Conservation (phyloP, 2,113 vertebrate species). For the Erythrolamprus reginae region DNA sequence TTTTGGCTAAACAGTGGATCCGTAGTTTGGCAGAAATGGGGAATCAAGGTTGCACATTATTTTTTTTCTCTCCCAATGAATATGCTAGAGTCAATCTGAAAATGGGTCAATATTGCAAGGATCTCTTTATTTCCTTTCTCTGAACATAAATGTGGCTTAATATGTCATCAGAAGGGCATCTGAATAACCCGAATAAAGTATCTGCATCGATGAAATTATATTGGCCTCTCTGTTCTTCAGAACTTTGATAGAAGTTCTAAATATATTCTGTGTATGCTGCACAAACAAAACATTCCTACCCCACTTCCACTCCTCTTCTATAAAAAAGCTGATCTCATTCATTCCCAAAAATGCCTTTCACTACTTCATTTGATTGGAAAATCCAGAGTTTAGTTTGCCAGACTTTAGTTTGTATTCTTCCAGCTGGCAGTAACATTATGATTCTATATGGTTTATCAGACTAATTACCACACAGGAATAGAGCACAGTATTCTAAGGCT, state of each 20-base stretch:
- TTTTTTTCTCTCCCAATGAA: background rate
- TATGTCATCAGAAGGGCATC: background rate
- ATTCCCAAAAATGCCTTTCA: slow-evolving; percentile 24
- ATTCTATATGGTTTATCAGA: slow-evolving; percentile 19
- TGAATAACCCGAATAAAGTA: background rate
- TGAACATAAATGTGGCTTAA: background rate
- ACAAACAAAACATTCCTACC: background rate
- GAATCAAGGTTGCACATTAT: background rate
- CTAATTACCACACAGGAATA: background rate
- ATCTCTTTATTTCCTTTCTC: background rate
- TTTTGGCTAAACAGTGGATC: background rate
- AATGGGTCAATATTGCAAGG: background rate
- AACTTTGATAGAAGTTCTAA: background rate
- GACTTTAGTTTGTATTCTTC: background rate
- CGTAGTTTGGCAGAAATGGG: background rate
- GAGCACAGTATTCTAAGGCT: background rate
- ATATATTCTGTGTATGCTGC: background rate
- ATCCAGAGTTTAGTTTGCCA: slow-evolving; percentile 14
- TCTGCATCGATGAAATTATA: background rate
- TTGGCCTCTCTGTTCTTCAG: background rate
- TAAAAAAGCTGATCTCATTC: background rate
- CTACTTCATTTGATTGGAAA: slow-evolving; percentile 24
- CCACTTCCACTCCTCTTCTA: slow-evolving; percentile 19
- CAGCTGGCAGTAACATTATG: slow-evolving; percentile 11
- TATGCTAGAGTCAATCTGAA: background rate